Percentiles rank a stretch among this genome's conserved stretches.
Conservation (phyloP, 2,888 invertebrate genomes). For the Bellardia bayeri region DNA sequence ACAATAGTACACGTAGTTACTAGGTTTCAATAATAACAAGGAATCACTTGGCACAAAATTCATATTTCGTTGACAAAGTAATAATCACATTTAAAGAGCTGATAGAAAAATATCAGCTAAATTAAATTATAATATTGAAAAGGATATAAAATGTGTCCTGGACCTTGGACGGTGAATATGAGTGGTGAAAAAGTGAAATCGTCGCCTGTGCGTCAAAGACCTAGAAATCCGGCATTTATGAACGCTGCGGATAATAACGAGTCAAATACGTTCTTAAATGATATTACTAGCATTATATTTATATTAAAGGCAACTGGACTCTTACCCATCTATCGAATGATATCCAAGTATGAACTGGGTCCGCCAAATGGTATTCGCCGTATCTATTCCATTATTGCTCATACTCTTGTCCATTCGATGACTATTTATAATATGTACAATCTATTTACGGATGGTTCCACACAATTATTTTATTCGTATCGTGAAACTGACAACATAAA, state of each 20-base stretch:
- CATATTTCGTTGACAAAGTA: neutral
- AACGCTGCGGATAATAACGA: slow-evolving; percentile 61
- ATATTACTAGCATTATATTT: slow-evolving; percentile 77
- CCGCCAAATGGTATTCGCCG: slow-evolving; percentile 78
- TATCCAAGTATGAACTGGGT: slow-evolving; percentile 78
- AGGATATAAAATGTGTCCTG: slow-evolving; percentile 75
- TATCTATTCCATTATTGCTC: slow-evolving; percentile 79
- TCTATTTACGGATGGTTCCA: slow-evolving; percentile 76
- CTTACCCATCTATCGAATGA: slow-evolving; percentile 79
- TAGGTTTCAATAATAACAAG: neutral
- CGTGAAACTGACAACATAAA: slow-evolving; percentile 81
- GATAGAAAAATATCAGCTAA: neutral
- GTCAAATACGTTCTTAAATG: slow-evolving; percentile 77
- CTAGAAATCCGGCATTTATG: slow-evolving; percentile 74
- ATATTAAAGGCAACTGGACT: slow-evolving; percentile 80
- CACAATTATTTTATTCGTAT: slow-evolving; percentile 77
- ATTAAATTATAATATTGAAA: neutral
- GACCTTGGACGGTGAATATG: slow-evolving; percentile 77
- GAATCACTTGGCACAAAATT: neutral
- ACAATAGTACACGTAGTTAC: neutral
- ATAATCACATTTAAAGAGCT: too few relatives aligned
- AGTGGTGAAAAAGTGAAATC: slow-evolving; percentile 67
- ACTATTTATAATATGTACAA: slow-evolving; percentile 80
- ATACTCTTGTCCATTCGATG: slow-evolving; percentile 77
- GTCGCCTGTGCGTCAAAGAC: slow-evolving; percentile 59